These are phyloP conservation scores for Ormia ochracea DNA, from an alignment of 2,888 invertebrate species.

Conservation along the genomic window DNA sequence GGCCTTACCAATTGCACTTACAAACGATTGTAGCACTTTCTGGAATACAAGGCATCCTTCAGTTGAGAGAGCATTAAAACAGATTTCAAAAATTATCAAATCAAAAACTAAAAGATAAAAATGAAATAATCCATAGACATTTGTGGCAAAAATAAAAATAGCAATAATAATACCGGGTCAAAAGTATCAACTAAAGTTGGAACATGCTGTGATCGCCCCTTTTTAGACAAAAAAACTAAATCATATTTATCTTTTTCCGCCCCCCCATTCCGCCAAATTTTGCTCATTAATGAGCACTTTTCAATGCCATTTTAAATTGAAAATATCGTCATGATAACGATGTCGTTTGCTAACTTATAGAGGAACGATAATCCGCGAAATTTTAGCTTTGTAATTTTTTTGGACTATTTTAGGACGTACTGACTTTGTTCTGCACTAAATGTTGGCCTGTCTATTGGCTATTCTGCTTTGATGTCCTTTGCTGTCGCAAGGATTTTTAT, in stretches of 20 bases:
- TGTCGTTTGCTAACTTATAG: no score
- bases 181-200: slow-evolving; percentile 57
- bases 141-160: slow-evolving; percentile 61
- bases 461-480: no score
- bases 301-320: no score
- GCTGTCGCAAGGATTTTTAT: no score
- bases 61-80: slow-evolving; percentile 46
- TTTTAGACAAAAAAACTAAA: slow-evolving; percentile 41
- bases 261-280: no score
- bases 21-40: slow-evolving; percentile 31
- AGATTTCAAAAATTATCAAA: slow-evolving; percentile 58
- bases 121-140: slow-evolving; percentile 61
- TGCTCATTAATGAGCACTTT: no score
- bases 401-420: no score
- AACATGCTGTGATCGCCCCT: slow-evolving; percentile 56
- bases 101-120: slow-evolving; percentile 55
- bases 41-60: slow-evolving; percentile 53
- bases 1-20: slow-evolving; percentile 9
- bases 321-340: no score
- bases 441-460: no score
- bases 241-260: background rate
- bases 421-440: no score
- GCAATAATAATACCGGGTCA: slow-evolving; percentile 60
- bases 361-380: no score
- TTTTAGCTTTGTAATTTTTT: no score